Percentiles rank a stretch among this genome's conserved stretches.
These are phyloP conservation scores for Solea solea DNA, from an alignment of 2,113 vertebrate species.

Conservation along the genomic window DNA sequence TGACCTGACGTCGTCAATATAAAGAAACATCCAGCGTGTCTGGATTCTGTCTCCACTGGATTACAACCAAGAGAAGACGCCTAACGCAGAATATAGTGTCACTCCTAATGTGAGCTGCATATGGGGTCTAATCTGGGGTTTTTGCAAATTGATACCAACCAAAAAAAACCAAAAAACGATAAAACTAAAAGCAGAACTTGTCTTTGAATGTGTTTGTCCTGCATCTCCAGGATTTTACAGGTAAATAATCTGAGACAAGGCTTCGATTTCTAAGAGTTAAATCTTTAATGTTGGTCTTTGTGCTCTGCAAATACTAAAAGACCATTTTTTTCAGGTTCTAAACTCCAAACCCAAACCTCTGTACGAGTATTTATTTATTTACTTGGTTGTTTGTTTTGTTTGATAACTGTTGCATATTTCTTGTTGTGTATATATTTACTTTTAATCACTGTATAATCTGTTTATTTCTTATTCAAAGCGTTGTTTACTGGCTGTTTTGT, in stretches of 20 bases:
- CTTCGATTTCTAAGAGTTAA: no score
- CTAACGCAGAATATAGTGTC: background rate
- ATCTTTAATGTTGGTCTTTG: no score
- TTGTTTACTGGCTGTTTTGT: constrained; percentile 54
- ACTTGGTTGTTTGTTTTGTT: constrained; percentile 42
- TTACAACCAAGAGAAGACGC: background rate
- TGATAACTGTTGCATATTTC: constrained; percentile 40
- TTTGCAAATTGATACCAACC: no score
- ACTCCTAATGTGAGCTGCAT: background rate
- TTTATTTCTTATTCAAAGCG: constrained; percentile 38
- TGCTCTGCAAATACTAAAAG: no score
- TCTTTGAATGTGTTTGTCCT: no score
- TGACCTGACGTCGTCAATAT: background rate
- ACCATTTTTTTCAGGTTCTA: background rate
- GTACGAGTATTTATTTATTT: constrained; percentile 73
- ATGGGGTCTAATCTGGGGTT: no score
- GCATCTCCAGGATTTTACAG: no score
- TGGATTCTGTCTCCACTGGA: background rate
- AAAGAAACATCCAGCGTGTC: background rate
- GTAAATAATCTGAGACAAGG: no score
- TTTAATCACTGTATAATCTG: constrained; percentile 37
- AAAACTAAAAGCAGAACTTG: no score
- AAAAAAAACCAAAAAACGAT: no score
- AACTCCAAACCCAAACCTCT: constrained; percentile 13
- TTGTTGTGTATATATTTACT: constrained; percentile 65